These are phyloP conservation scores for Chloroceryle inda DNA, from an alignment of 2,797 vertebrate species.

Conservation along the genomic window DNA sequence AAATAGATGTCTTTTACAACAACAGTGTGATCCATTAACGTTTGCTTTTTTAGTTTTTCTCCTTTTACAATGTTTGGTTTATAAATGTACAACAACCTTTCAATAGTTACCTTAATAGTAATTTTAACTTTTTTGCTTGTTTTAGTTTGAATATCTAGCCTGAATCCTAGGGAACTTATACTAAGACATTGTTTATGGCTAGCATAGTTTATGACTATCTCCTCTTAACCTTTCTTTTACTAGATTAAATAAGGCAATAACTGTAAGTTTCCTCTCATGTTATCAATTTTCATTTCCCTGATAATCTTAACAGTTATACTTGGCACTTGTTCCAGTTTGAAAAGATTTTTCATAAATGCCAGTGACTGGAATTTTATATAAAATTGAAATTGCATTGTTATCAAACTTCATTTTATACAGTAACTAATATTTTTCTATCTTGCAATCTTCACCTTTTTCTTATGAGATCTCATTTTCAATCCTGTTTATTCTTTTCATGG, in stretches of 20 bases:
- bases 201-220: background rate
- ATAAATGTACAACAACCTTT: background rate
- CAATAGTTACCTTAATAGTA: background rate
- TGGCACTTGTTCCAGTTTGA: background rate
- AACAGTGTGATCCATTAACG: accelerated
- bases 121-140: background rate
- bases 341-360: background rate
- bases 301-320: background rate
- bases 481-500: background rate
- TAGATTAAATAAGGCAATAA: background rate
- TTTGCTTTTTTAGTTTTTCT: background rate
- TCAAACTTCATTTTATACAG: background rate
- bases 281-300: background rate
- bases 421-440: background rate
- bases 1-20: background rate
- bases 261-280: background rate
- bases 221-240: background rate
- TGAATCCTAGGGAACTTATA: background rate
- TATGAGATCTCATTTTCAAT: background rate
- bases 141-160: background rate
- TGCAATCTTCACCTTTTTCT: background rate
- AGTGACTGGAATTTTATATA: background rate
- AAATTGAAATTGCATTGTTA: background rate
- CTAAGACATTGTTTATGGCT: background rate
- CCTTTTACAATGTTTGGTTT: background rate